Evolutionary conservation across 2,113 vertebrate genomes (phyloP).

Genomic region (Grallaria varia): DNA sequence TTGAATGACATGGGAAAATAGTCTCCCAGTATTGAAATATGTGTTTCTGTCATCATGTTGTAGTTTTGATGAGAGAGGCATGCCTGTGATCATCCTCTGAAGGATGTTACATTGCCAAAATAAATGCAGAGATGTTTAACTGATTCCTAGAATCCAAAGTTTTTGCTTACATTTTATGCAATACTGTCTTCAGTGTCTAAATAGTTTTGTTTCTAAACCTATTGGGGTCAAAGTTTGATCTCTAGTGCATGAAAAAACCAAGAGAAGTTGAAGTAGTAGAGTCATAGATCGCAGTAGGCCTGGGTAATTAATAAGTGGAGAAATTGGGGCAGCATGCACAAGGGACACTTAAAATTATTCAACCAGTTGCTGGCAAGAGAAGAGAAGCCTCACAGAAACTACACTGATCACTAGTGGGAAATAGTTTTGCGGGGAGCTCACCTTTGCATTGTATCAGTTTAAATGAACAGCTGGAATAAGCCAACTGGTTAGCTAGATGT

Average conservation of each 20-base stretch:
- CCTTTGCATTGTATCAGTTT: not conserved
- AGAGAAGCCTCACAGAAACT: not conserved
- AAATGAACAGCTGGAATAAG: not conserved
- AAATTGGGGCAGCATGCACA: not conserved
- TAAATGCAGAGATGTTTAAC: not conserved
- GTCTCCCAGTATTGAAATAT: not conserved
- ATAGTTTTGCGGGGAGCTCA: not conserved
- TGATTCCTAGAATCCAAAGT: not conserved
- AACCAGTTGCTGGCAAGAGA: not conserved
- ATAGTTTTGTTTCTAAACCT: conserved; percentile 29
- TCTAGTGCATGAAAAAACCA: not conserved
- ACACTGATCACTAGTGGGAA: not conserved
- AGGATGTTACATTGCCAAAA: not conserved
- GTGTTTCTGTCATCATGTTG: not conserved
- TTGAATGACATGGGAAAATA: not conserved
- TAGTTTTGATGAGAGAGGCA: not conserved
- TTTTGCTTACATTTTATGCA: not conserved
- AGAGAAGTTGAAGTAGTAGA: not conserved
- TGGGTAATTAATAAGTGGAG: not conserved
- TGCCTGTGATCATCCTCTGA: not conserved
- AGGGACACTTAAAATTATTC: not conserved
- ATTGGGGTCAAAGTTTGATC: not conserved
- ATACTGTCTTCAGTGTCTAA: not conserved
- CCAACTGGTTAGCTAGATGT: not conserved
- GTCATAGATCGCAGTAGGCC: not conserved